phyloP scores from a whole-genome alignment of 2,113 vertebrate species.

The Isichthys henryi region DNA sequence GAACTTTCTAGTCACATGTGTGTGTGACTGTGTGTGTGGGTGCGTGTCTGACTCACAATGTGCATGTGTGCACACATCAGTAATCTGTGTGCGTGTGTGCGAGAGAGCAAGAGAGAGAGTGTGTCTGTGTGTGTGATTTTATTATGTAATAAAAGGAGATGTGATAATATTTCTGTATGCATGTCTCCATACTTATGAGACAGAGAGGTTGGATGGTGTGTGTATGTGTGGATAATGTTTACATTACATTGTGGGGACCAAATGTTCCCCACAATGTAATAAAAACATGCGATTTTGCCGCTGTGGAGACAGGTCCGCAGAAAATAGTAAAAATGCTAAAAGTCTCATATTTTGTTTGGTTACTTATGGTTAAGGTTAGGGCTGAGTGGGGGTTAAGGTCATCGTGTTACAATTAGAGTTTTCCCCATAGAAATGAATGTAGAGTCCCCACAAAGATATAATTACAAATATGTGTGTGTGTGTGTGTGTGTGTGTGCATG shows the following conservation, averaged over 20 bases:
- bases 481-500: background rate
- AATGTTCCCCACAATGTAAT: no score
- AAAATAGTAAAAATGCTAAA: no score
- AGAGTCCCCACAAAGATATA: no score
- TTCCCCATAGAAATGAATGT: no score
- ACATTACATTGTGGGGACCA: no score
- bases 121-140: background rate
- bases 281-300: no score
- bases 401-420: no score
- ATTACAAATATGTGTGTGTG: no score
- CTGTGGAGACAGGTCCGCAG: no score
- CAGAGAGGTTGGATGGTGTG: background rate
- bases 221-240: background rate
- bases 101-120: background rate
- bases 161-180: background rate
- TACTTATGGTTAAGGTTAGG: no score
- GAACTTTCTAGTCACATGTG: background rate
- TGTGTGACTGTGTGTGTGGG: constrained; percentile 1
- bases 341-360: no score
- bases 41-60: background rate
- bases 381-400: no score
- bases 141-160: background rate
- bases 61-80: background rate
- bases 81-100: background rate
- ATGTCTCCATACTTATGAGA: background rate